phyloP scores from a whole-genome alignment of 1,140 invertebrate genomes.

The Copidosoma floridanum region DNA sequence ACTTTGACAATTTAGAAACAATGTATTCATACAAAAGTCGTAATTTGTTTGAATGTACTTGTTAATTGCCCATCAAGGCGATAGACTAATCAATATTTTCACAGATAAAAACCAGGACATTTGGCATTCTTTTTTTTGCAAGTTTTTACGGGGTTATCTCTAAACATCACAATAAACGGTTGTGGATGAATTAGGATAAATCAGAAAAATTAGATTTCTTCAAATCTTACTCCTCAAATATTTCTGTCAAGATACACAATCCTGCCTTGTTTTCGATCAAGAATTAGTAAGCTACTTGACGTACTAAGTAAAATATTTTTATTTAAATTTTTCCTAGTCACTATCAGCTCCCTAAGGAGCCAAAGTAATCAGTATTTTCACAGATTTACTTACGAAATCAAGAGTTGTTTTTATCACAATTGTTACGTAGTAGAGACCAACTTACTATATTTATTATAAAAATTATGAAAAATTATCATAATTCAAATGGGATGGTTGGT shows the following conservation, averaged over 20 bases:
- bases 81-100: not conserved
- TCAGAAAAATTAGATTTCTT: not conserved
- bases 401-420: no score
- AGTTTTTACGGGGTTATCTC: no score
- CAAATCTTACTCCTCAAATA: not conserved
- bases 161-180: not conserved
- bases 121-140: not conserved
- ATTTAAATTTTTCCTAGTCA: not conserved
- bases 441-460: no score
- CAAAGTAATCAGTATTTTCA: not conserved
- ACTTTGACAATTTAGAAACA: not conserved
- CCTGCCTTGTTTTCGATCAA: not conserved
- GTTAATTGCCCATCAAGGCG: no score
- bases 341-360: not conserved
- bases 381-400: not conserved
- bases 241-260: not conserved
- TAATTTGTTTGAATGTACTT: not conserved
- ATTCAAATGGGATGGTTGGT: no score
- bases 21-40: not conserved
- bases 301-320: not conserved
- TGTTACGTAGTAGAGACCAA: no score
- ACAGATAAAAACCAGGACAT: constrained; percentile 1
- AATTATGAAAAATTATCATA: not conserved
- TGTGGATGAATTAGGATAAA: not conserved
- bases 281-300: not conserved